phyloP scores from a whole-genome alignment of 2,888 invertebrate species.

The Scrobipalpa atriplicella region DNA sequence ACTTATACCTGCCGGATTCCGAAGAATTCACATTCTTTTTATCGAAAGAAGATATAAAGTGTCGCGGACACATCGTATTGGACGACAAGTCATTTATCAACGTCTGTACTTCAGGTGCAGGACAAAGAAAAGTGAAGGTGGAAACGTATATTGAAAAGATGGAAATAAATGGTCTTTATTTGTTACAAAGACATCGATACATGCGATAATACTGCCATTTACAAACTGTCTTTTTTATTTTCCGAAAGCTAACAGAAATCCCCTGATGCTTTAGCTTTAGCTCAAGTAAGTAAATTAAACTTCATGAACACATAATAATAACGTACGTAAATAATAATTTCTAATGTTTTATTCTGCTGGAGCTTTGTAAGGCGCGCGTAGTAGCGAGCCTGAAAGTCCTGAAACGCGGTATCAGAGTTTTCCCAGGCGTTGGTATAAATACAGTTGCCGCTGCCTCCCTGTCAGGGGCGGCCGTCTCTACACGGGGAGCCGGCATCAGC shows the following conservation, averaged over 20 bases:
- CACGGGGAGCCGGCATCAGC: too few relatives aligned
- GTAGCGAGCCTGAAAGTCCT: too few relatives aligned
- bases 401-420: too few relatives aligned
- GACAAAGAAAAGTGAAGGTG: background rate
- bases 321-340: too few relatives aligned
- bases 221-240: background rate
- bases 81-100: constrained; percentile 21
- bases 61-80: background rate
- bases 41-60: background rate
- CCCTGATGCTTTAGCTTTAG: too few relatives aligned
- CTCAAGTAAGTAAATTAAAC: too few relatives aligned
- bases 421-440: too few relatives aligned
- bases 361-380: too few relatives aligned
- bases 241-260: background rate
- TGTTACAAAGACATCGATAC: constrained; percentile 2
- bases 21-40: background rate
- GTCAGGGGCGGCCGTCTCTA: too few relatives aligned
- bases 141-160: constrained; percentile 5
- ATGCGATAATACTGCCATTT: background rate
- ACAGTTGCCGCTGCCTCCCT: too few relatives aligned
- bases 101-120: constrained; percentile 6
- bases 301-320: too few relatives aligned
- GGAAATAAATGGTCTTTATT: constrained; percentile 7
- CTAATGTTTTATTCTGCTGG: too few relatives aligned
- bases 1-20: background rate